Evolutionary conservation across 2,113 vertebrate genomes (phyloP), one percentile per base, ranked within the genome.

Genomic region (Catagonus wagneri): DNA sequence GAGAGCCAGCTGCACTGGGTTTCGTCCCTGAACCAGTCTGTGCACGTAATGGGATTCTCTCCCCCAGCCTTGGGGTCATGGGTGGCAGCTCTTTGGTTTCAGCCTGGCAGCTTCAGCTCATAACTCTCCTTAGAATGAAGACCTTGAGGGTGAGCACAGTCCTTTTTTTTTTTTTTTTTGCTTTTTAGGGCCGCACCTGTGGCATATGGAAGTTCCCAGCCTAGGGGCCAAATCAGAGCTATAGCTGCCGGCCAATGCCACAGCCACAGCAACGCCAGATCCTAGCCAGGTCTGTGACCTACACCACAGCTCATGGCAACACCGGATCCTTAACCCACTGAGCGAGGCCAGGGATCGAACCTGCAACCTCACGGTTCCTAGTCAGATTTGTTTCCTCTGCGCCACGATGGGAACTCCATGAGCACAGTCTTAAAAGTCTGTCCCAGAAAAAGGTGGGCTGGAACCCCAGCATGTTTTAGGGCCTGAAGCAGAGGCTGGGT

Each of bases 11-110:
- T 92, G 75, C 69, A 11, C 54, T 92, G 78, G 63, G 87, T 93
- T 96, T 97, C 12, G 1, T 54, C 75, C 65, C 83, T 0, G 72
- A 96, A 95, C 96, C 96, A 92, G 96, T 96, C 84, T 34, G 94
- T 89, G 90, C 83, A 93, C 95, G 95, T 92, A 22, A 39, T 32
- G 75, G 90, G 54, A 65, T 61, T 74, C 78, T 63, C 78, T n/a
- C 63, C 69, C 65, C 83, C 87, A 79, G 65, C 27, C 69, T 65
- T 58, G 90, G 90, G 74, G 86, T 93, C 27, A 56, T 39, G 25
- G 3, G 78, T 29, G 56, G 52, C 6, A 2, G 29, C 25, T 81
- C 81, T 93, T 56, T 75, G 63, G 80, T 58, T 36, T 89, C 94
- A 25, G 58, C 69, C 19, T 0, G 39, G 66, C n/a, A 63, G 2